phyloP scores from a whole-genome alignment of 2,797 vertebrate genomes.

The Trachurus trachurus region DNA sequence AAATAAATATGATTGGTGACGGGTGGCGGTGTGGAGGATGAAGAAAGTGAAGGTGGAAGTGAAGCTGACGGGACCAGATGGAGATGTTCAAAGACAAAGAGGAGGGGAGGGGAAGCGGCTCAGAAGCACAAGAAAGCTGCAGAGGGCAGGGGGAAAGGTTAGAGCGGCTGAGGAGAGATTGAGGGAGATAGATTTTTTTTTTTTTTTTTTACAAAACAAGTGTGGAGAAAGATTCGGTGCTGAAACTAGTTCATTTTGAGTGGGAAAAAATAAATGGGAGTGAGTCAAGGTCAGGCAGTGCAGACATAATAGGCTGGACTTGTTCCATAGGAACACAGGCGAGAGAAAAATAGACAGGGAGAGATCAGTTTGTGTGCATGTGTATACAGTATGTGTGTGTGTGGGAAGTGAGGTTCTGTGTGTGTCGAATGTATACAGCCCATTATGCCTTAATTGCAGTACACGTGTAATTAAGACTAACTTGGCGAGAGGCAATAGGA shows the following conservation, averaged over 20 bases:
- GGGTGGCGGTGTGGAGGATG: slow-evolving; percentile 37
- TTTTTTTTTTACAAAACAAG: background rate
- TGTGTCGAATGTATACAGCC: slow-evolving; percentile 60
- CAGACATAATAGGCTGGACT: slow-evolving; percentile 23
- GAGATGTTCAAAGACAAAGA: slow-evolving; percentile 63
- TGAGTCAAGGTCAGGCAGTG: slow-evolving; percentile 25
- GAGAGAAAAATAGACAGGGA: slow-evolving; percentile 17
- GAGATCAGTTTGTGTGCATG: slow-evolving; percentile 8
- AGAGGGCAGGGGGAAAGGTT: slow-evolving; percentile 25
- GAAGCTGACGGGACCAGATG: slow-evolving; percentile 72
- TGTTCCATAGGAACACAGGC: slow-evolving; percentile 34
- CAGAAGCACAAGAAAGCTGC: slow-evolving; percentile 39
- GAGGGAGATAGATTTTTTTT: background rate
- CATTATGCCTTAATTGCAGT: slow-evolving; percentile 80
- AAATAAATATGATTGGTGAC: slow-evolving; percentile 54
- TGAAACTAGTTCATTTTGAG: slow-evolving; percentile 13
- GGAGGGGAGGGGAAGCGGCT: background rate
- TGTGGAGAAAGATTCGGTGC: background rate
- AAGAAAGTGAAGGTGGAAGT: slow-evolving; percentile 64
- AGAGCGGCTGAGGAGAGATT: background rate
- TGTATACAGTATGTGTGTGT: slow-evolving; percentile 1
- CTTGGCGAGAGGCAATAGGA: slow-evolving; percentile 41
- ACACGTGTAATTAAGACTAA: slow-evolving; percentile 79
- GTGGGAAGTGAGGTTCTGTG: slow-evolving; percentile 6
- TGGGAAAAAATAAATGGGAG: slow-evolving; percentile 21